Conservation (phyloP, 92 coral and sea anemone genomes). For the Porites rus region DNA sequence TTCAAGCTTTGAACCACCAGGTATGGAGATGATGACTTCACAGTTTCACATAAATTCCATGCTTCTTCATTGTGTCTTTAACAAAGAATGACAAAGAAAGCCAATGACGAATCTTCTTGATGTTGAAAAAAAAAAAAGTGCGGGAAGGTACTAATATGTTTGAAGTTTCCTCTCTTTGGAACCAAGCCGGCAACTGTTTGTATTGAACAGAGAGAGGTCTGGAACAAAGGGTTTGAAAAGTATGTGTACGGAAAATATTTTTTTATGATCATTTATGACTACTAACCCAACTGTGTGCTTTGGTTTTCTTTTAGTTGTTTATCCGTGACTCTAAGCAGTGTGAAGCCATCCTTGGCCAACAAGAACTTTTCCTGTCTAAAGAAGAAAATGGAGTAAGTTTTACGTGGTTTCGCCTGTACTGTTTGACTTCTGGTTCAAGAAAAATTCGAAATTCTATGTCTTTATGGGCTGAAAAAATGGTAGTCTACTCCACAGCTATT, state of each 20-base stretch:
- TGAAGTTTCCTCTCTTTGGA: too few relatives aligned
- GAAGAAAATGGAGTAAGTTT: slow-evolving; percentile 94
- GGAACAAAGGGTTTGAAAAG: neutral
- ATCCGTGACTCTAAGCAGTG: slow-evolving; percentile 97
- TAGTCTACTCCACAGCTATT: too few relatives aligned
- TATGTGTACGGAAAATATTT: too few relatives aligned
- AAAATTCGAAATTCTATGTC: too few relatives aligned
- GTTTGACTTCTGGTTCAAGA: neutral
- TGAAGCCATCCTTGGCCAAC: slow-evolving; percentile 95
- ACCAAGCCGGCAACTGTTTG: neutral
- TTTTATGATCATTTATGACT: too few relatives aligned
- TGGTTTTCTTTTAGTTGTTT: slow-evolving; percentile 67
- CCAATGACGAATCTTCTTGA: too few relatives aligned
- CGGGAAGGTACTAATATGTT: too few relatives aligned
- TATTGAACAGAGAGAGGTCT: too few relatives aligned
- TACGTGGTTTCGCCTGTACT: neutral
- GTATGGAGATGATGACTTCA: slow-evolving; percentile 29
- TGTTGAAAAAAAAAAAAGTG: too few relatives aligned
- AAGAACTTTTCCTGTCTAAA: slow-evolving; percentile 96
- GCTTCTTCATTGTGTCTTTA: too few relatives aligned
- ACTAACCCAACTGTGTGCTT: neutral
- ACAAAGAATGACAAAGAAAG: too few relatives aligned
- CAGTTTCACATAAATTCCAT: neutral
- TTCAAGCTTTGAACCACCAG: slow-evolving; percentile 95
- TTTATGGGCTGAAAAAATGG: too few relatives aligned